A percentile compares a stretch with the other conserved stretches of the same genome.
These are phyloP conservation scores for Cydia fagiglandana DNA, from an alignment of 1,140 invertebrate species.

Conservation along the genomic window DNA sequence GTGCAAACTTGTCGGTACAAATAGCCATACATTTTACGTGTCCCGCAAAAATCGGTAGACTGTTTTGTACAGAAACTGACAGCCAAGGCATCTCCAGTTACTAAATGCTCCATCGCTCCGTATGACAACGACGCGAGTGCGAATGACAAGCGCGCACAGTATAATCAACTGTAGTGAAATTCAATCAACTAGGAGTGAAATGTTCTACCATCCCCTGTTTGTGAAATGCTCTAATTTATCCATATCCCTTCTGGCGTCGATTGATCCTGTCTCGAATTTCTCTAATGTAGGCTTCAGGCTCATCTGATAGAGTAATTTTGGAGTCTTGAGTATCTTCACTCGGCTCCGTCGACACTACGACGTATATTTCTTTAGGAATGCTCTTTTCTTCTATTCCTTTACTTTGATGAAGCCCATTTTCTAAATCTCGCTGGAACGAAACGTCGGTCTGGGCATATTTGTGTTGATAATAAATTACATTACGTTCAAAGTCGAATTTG, in stretches of 20 bases:
- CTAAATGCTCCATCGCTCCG: too few species aligned
- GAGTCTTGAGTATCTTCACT: not conserved
- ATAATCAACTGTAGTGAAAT: not conserved
- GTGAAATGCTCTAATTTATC: not conserved
- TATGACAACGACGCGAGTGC: too few species aligned
- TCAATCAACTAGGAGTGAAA: not conserved
- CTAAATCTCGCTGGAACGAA: not conserved
- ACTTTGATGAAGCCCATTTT: not conserved
- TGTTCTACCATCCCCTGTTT: not conserved
- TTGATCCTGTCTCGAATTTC: slow-evolving; percentile 3
- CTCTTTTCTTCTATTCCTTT: not conserved
- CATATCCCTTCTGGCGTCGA: not conserved
- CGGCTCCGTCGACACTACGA: not conserved
- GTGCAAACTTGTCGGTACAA: too few species aligned
- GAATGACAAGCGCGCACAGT: not conserved
- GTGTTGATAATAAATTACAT: slow-evolving; percentile 13
- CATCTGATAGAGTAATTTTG: not conserved
- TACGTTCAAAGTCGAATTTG: slow-evolving; percentile 11
- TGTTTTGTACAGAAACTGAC: too few species aligned
- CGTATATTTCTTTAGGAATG: not conserved
- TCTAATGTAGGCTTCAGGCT: slow-evolving; percentile 18
- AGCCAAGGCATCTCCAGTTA: too few species aligned
- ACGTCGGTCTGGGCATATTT: not conserved
- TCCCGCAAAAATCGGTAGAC: too few species aligned
- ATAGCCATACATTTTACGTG: too few species aligned